These are phyloP conservation scores for Leptosomus discolor DNA, from an alignment of 2,113 vertebrate species.

Conservation along the genomic window DNA sequence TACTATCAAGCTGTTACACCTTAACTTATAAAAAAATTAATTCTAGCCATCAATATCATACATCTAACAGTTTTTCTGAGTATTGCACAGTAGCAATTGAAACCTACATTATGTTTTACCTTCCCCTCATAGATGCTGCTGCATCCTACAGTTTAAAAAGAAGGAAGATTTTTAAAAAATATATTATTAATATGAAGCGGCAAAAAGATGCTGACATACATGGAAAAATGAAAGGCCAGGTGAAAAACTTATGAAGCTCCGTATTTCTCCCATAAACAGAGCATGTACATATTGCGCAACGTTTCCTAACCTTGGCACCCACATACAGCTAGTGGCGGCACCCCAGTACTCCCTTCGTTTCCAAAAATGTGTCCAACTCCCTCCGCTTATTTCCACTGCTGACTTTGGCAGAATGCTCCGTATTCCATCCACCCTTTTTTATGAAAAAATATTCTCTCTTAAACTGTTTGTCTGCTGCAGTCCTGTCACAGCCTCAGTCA, in stretches of 20 bases:
- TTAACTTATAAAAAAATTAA: conserved; percentile 53
- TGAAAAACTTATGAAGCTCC: conserved; percentile 42
- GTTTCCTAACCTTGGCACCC: conserved; percentile 31
- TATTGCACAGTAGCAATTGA: not conserved
- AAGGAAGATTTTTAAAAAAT: not conserved
- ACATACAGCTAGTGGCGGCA: conserved; percentile 39
- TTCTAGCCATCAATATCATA: conserved; percentile 4
- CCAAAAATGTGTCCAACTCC: conserved; percentile 61
- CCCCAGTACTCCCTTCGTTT: conserved; percentile 40
- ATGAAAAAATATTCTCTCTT: conserved; percentile 46
- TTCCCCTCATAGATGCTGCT: not conserved
- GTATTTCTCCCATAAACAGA: conserved; percentile 34
- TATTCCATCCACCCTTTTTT: conserved; percentile 42
- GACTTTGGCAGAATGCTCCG: conserved; percentile 56
- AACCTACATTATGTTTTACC: not conserved
- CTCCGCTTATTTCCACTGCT: conserved; percentile 62
- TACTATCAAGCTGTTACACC: conserved; percentile 60
- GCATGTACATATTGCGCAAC: conserved; percentile 10
- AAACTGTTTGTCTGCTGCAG: conserved; percentile 57
- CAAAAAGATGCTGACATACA: not conserved
- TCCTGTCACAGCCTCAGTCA: conserved; percentile 43
- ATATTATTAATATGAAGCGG: conserved; percentile 5
- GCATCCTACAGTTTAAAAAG: not conserved
- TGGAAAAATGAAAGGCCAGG: conserved; percentile 19
- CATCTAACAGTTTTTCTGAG: not conserved